A percentile compares a stretch with the other conserved stretches of the same genome.
phyloP scores from a whole-genome alignment of 2,888 invertebrate genomes.

The Steromphala cineraria region DNA sequence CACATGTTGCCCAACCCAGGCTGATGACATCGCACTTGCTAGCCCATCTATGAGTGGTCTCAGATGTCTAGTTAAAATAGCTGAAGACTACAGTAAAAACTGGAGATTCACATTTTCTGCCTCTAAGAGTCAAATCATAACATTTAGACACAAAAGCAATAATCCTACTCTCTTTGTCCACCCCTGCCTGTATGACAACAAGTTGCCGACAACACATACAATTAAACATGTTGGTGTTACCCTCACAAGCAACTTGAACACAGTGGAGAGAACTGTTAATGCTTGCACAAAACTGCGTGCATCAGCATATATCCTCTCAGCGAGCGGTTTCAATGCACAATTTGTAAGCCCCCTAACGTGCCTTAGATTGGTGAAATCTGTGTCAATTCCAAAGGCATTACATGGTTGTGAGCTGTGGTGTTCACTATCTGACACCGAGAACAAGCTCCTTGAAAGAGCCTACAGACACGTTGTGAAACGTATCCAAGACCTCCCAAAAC shows the following conservation, averaged over 20 bases:
- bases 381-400: too few relatives aligned
- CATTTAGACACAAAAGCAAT: background rate
- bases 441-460: too few relatives aligned
- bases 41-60: background rate
- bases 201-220: background rate
- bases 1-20: background rate
- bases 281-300: background rate
- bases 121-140: background rate
- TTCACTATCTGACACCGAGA: too few relatives aligned
- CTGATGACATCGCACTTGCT: too few relatives aligned
- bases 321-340: too few relatives aligned
- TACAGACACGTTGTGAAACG: too few relatives aligned
- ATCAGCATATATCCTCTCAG: too few relatives aligned
- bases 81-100: background rate
- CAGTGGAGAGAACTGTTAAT: background rate
- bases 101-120: too few relatives aligned
- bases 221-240: background rate
- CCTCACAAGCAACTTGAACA: background rate
- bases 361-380: too few relatives aligned
- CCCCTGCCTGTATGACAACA: background rate
- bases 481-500: too few relatives aligned
- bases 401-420: too few relatives aligned
- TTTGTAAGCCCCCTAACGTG: too few relatives aligned
- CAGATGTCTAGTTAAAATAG: background rate
- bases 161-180: background rate